Evolutionary conservation across 1,140 invertebrate genomes (phyloP).

Genomic region (Aporrectodea caliginosa): DNA sequence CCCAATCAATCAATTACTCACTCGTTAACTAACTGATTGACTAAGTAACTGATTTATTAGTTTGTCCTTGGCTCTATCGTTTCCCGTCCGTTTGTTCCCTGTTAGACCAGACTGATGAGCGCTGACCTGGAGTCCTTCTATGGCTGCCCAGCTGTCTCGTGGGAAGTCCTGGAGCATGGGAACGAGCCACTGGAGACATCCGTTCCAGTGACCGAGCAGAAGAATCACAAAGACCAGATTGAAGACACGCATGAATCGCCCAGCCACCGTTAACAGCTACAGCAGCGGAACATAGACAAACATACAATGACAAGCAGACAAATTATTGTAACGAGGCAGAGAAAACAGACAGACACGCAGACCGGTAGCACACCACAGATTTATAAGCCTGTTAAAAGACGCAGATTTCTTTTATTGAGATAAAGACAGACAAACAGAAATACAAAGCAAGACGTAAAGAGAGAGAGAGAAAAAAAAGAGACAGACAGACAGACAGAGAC

Average conservation of each 20-base stretch:
- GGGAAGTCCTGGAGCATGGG: slow-evolving; percentile 98
- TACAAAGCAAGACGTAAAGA: not conserved
- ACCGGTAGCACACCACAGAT: not conserved
- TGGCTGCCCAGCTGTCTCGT: slow-evolving; percentile 95
- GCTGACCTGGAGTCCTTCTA: slow-evolving; percentile 85
- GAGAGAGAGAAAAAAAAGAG: not conserved
- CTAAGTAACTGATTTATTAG: too few relatives aligned
- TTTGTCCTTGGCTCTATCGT: too few relatives aligned
- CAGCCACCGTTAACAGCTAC: slow-evolving; percentile 98
- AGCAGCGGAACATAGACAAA: too few relatives aligned
- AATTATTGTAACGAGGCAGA: not conserved
- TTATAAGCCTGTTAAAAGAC: not conserved
- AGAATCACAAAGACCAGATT: slow-evolving; percentile 99
- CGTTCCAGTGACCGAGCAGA: slow-evolving; percentile 96
- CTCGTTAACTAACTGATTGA: not conserved
- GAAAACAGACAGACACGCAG: not conserved
- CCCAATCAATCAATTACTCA: not conserved
- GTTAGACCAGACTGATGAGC: too few relatives aligned
- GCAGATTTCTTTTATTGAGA: not conserved
- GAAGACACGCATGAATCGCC: slow-evolving; percentile 99
- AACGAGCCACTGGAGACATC: slow-evolving; percentile 94
- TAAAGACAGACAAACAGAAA: not conserved
- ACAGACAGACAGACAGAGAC: slow-evolving; percentile 2
- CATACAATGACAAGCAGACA: slow-evolving; percentile 58
- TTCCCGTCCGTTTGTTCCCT: too few relatives aligned